Evolutionary conservation across 2,888 invertebrate species (phyloP), one percentile per base, ranked within the genome.

Genomic region (Eumerus sabulonum): DNA sequence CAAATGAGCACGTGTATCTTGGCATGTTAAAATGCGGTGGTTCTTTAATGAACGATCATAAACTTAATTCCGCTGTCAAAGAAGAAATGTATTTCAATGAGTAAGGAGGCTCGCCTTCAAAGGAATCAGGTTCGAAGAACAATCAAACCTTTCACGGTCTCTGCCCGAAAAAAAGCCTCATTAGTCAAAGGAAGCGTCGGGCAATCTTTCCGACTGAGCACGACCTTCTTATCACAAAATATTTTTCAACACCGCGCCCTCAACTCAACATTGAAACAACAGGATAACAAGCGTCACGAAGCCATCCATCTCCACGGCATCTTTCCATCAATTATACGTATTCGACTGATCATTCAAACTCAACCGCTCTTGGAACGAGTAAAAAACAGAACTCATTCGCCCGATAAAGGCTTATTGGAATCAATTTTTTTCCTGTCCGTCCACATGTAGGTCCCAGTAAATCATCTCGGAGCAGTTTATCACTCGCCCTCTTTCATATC

Each of bases 401-500:
- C 27, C 27, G 18, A 18, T 64, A 56, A 17, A 40, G 35, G 48
- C 54, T 74, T 50, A 48, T 63, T 70, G 45, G 70, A 76, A 63
- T 70, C 40, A 50, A 63, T n/a, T 70, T 76, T 63, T 67, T 53
- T 48, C 47, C 38, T 53, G 64, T 71, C 76, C 47, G 17, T 18
- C 53, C 40, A 40, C 40, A 57, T 63, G 47, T 36, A 14, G 56
- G 71, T 70, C 71, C 59, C 35, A 57, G 71, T 76, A 76, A 76
- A 76, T 76, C 76, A 76, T 71, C 27, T 16, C 48, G 60, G 66
- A 50, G 48, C 42, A 59, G 64, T 60, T 56, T 19, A 53, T n/a
- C 19, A 7, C 7, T 27, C 27, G 27, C 7, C 27, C 27, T 7
- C 7, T 7, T 27, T 7, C 27, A 2, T 27, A 2, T 7, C 27